A percentile compares a stretch with the other conserved stretches of the same genome.
Conservation (phyloP, 2,888 invertebrate genomes). For the Eupithecia centaureata region DNA sequence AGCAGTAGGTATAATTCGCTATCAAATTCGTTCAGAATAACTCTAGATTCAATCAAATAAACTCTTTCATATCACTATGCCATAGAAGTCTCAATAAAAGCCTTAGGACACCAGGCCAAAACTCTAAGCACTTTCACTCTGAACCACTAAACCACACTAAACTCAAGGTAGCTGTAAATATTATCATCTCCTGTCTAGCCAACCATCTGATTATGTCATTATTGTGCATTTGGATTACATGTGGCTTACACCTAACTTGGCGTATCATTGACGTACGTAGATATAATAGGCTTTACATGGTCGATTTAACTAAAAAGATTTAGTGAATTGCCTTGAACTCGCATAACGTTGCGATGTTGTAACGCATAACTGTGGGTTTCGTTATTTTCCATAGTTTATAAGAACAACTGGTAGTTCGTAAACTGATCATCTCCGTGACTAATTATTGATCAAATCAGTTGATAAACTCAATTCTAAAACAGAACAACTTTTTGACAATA, state of each 20-base stretch:
- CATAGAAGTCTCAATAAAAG: background rate
- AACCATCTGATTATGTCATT: conserved; percentile 38
- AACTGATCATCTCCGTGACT: background rate
- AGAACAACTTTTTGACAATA: background rate
- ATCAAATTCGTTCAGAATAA: background rate
- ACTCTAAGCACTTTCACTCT: conserved; percentile 1
- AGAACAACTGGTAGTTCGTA: background rate
- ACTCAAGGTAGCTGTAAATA: background rate
- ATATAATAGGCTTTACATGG: background rate
- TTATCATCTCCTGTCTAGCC: background rate
- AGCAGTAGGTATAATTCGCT: background rate
- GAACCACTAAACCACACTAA: background rate
- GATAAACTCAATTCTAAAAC: background rate
- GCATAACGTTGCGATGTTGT: background rate
- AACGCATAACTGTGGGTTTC: background rate
- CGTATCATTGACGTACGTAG: conserved; percentile 3
- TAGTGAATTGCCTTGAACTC: background rate
- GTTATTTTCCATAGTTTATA: background rate
- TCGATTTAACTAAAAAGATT: conserved; percentile 4
- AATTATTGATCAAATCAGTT: background rate
- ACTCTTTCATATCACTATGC: background rate
- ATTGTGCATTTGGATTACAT: conserved; percentile 20
- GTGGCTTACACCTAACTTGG: conserved; percentile 19
- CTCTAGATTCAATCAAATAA: background rate
- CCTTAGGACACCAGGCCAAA: background rate